phyloP scores from a whole-genome alignment of 2,113 vertebrate genomes.

The Raja brachyura region DNA sequence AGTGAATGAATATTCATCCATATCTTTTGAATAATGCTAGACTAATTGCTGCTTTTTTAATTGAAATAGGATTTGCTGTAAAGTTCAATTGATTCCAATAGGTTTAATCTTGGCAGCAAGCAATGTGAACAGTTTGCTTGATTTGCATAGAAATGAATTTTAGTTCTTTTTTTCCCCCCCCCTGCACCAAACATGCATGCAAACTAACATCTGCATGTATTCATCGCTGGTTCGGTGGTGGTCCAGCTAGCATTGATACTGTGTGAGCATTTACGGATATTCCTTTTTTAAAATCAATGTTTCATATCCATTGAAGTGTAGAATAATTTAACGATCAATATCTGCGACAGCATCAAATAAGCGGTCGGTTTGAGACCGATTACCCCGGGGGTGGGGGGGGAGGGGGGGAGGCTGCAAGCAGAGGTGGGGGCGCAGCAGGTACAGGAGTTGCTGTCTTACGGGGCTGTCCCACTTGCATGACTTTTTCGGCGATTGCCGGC shows the following conservation, averaged over 20 bases:
- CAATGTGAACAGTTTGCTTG: constrained; percentile 16
- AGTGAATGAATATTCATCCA: constrained; percentile 38
- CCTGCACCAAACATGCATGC: neutral
- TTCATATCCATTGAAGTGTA: constrained; percentile 13
- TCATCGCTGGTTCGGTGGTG: neutral
- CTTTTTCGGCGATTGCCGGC: too few species aligned
- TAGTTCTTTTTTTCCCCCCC: constrained; percentile 6
- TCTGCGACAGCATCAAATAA: neutral
- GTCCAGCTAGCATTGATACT: neutral
- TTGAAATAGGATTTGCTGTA: constrained; percentile 38
- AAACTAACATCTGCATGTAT: constrained; percentile 30
- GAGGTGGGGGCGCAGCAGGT: too few species aligned
- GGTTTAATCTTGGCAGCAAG: constrained; percentile 36
- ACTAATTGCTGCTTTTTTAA: constrained; percentile 35
- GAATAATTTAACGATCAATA: constrained; percentile 24
- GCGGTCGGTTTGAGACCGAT: neutral
- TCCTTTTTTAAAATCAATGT: neutral
- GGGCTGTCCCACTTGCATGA: too few species aligned
- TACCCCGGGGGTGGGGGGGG: too few species aligned
- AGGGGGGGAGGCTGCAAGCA: neutral
- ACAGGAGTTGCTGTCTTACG: too few species aligned
- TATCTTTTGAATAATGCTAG: constrained; percentile 19
- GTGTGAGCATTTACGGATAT: neutral
- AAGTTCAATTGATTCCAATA: constrained; percentile 37
- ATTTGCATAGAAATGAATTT: constrained; percentile 37